phyloP scores from a whole-genome alignment of 2,888 invertebrate genomes.

The Orchesellides sinensis region DNA sequence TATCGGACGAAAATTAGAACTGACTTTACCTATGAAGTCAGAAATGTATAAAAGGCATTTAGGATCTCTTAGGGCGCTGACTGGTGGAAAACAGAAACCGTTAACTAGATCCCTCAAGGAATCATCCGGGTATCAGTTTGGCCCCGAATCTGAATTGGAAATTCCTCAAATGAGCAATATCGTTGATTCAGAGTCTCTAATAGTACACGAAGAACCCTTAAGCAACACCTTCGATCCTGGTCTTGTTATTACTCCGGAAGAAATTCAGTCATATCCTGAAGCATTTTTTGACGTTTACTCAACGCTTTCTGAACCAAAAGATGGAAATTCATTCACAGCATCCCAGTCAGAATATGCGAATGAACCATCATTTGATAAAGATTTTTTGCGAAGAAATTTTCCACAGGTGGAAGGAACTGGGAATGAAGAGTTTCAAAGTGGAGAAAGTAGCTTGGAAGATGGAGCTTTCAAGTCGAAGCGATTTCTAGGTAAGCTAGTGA shows the following conservation, averaged over 20 bases:
- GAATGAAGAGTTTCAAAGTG: conserved; percentile 31
- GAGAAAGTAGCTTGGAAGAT: conserved; percentile 13
- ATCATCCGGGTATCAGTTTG: conserved; percentile 40
- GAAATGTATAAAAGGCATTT: conserved; percentile 56
- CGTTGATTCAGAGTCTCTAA: not conserved
- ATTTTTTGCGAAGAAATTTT: conserved; percentile 15
- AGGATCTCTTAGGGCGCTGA: conserved; percentile 56
- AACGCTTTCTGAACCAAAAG: not conserved
- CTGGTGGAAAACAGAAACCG: conserved; percentile 36
- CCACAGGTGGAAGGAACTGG: not conserved
- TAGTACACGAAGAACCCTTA: not conserved
- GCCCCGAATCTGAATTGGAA: conserved; percentile 36
- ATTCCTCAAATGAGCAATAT: conserved; percentile 30
- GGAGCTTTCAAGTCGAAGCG: conserved; percentile 50
- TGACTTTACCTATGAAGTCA: not conserved
- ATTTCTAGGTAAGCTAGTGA: conserved; percentile 59
- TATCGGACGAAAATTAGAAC: conserved; percentile 41
- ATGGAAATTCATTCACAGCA: not conserved
- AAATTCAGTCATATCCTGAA: conserved; percentile 32
- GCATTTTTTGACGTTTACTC: not conserved
- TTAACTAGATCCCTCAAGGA: conserved; percentile 49
- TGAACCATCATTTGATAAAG: conserved; percentile 27
- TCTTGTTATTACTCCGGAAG: conserved; percentile 26
- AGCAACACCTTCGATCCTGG: not conserved
- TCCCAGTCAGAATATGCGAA: conserved; percentile 24